A percentile compares a stretch with the other conserved stretches of the same genome.
Conservation (phyloP, 2,797 vertebrate species). For the Leuciscus waleckii region DNA sequence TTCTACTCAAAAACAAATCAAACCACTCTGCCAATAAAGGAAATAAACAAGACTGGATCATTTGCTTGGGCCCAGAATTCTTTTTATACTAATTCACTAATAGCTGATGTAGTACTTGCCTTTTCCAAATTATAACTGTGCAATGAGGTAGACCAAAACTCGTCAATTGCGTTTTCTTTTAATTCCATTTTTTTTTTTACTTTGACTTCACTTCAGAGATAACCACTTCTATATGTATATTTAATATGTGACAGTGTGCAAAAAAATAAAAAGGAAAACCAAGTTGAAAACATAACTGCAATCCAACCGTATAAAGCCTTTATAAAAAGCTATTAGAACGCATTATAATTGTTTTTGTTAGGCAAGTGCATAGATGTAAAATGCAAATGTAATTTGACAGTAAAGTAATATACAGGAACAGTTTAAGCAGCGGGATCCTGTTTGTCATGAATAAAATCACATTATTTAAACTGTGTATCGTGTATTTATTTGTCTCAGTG, state of each 20-base stretch:
- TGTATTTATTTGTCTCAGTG: not conserved
- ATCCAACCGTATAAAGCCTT: slow-evolving; percentile 50
- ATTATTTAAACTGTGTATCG: not conserved
- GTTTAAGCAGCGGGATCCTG: not conserved
- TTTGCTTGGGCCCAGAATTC: not conserved
- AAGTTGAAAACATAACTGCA: slow-evolving; percentile 66
- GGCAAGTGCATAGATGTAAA: not conserved
- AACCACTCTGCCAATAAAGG: slow-evolving; percentile 22
- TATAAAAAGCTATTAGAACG: slow-evolving; percentile 24
- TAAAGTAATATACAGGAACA: slow-evolving; percentile 6
- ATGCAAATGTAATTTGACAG: not conserved
- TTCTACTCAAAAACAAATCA: slow-evolving; percentile 33
- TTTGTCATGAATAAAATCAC: slow-evolving; percentile 4
- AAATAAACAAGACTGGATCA: not conserved
- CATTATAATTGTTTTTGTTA: slow-evolving; percentile 4
- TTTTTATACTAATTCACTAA: not conserved
- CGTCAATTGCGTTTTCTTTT: slow-evolving; percentile 34
- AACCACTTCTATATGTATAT: slow-evolving; percentile 1
- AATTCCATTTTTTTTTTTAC: not conserved
- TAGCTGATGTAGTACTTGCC: not conserved
- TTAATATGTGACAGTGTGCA: not conserved
- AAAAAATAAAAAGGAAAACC: slow-evolving; percentile 55
- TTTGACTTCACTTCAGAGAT: not conserved
- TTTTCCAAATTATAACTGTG: not conserved
- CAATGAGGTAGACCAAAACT: slow-evolving; percentile 51